These are phyloP conservation scores for Anableps anableps DNA, from an alignment of 2,797 vertebrate species.

Conservation along the genomic window DNA sequence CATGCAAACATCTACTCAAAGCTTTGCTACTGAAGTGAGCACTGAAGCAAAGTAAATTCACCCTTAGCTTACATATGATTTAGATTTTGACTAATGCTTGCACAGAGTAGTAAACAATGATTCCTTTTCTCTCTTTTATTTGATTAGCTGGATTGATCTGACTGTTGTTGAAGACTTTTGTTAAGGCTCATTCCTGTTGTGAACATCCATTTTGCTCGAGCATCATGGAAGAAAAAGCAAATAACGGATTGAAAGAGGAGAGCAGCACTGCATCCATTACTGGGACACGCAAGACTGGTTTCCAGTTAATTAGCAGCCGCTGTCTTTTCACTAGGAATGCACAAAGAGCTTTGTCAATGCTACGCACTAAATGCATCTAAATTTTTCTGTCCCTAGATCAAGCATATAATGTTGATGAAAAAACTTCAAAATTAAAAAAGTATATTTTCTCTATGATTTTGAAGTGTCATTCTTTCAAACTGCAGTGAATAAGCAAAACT, in stretches of 20 bases:
- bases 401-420: neutral
- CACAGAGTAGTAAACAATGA: neutral
- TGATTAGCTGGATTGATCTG: neutral
- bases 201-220: slow-evolving; percentile 1
- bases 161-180: neutral
- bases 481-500: neutral
- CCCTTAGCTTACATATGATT: neutral
- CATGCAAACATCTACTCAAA: neutral
- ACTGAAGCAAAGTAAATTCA: neutral
- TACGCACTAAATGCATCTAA: neutral
- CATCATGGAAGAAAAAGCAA: slow-evolving; percentile 19
- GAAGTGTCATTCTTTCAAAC: neutral
- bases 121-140: neutral
- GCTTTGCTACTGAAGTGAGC: neutral
- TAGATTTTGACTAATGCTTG: neutral
- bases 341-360: slow-evolving; percentile 44
- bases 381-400: neutral
- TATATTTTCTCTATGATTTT: neutral
- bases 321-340: slow-evolving; percentile 13
- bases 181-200: neutral
- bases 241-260: slow-evolving; percentile 38
- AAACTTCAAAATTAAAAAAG: neutral
- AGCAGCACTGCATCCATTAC: slow-evolving; percentile 10
- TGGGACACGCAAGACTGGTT: slow-evolving; percentile 72
- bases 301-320: slow-evolving; percentile 41